These are phyloP conservation scores for Vireo altiloquus DNA, from an alignment of 2,113 vertebrate genomes.

Conservation along the genomic window DNA sequence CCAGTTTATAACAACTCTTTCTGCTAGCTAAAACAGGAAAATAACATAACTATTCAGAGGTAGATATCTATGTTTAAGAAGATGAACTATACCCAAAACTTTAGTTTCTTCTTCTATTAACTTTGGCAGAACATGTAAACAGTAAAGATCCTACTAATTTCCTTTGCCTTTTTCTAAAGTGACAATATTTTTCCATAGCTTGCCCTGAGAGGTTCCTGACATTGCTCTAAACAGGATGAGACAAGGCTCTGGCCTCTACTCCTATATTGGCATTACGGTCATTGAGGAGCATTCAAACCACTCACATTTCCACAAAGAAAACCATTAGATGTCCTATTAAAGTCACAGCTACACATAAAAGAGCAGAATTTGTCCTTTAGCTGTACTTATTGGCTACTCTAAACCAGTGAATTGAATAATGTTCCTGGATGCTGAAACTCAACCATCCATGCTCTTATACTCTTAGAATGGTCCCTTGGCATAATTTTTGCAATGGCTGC, in stretches of 20 bases:
- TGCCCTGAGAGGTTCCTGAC: background rate
- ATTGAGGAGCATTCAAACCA: background rate
- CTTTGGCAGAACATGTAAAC: background rate
- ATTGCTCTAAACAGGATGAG: background rate
- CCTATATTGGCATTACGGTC: fast-evolving
- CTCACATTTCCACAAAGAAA: background rate
- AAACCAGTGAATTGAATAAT: background rate
- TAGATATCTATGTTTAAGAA: background rate
- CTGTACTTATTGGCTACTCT: background rate
- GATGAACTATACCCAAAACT: background rate
- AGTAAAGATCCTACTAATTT: background rate
- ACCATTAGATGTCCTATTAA: background rate
- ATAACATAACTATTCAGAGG: background rate
- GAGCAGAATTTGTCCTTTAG: background rate
- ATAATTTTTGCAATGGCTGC: background rate
- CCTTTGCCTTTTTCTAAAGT: background rate
- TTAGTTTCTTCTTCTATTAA: background rate
- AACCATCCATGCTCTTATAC: background rate
- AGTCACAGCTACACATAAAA: background rate
- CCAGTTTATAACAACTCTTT: background rate
- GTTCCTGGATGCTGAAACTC: background rate
- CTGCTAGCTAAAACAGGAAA: background rate
- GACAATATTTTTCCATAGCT: background rate
- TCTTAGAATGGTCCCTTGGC: background rate
- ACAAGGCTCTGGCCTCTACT: background rate